Base-by-base conservation (phyloP, 1,140 invertebrate genomes). In the Trichonephila clavipes region DNA sequence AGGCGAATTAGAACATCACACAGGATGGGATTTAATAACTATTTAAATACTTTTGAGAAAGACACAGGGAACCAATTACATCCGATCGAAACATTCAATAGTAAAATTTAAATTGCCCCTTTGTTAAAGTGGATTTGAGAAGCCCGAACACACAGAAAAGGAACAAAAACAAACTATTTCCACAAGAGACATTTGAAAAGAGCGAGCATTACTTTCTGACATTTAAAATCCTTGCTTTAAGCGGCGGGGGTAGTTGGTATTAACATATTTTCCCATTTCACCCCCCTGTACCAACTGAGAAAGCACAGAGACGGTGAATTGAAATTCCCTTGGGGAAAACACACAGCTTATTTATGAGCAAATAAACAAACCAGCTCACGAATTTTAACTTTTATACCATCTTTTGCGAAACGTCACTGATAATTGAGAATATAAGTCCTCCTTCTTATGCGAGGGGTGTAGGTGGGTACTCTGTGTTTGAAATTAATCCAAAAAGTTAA, bases 141-240 rank as follows among this genome's bases (percentile, higher is more conserved):
- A 58, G 8, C 12, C 82, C 16, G 51, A 51, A 51, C 7, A 12
- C 10, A 83, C 44, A 5, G n/a, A 18, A 10, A 28, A 14, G 59
- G 40, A 87, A 21, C 7, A 87, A 87, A 87, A 87, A 28, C 64
- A 77, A 77, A 64, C 59, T 44, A 62, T 87, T 87, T 61, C 19
- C 21, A 34, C 24, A 87, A 62, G 51, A 87, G 85, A 34, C 24
- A 34, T 87, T 87, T 61, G 28, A 62, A 87, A 87, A 24, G 58
- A 40, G n/a, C 24, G n/a, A 34, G 28, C 58, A 61, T 51, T 58
- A 87, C n/a, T 40, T 89, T 62, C 34, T 89, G 88, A 89, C 88
- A 89, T 66, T 89, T 89, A 44, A 89, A 89, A 89, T 89, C 88
- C 34, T 89, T 77, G 24, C 66, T 89, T 89, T 51, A 89, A 21